Evolutionary conservation across 2,797 vertebrate species (phyloP).

Genomic region (Spea hammondii): DNA sequence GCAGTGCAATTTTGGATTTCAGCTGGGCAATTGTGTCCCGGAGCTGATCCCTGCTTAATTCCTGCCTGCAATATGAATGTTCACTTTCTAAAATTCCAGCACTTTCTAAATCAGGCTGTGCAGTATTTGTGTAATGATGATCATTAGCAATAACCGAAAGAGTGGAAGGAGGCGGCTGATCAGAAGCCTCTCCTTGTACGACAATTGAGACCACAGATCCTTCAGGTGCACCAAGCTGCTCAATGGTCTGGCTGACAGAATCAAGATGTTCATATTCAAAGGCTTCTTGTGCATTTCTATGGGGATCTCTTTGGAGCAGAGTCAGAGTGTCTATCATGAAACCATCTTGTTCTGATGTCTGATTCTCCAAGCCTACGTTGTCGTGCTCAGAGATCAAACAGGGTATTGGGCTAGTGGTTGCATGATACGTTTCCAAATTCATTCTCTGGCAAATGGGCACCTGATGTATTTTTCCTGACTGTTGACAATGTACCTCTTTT

Average conservation of each 20-base stretch:
- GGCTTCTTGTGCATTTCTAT: conserved; percentile 58
- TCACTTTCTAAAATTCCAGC: conserved; percentile 68
- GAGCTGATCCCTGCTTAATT: conserved; percentile 74
- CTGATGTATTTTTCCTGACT: conserved; percentile 49
- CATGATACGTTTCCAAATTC: conserved; percentile 27
- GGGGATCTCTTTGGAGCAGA: conserved; percentile 53
- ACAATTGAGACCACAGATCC: conserved; percentile 69
- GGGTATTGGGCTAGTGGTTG: conserved; percentile 45
- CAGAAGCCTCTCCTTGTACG: conserved; percentile 61
- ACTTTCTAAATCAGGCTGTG: conserved; percentile 55
- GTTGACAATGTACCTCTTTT: conserved; percentile 32
- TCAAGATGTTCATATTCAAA: conserved; percentile 62
- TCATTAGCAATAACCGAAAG: conserved; percentile 56
- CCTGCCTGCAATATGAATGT: conserved; percentile 80
- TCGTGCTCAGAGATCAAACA: conserved; percentile 58
- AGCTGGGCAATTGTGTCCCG: conserved; percentile 80
- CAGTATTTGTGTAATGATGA: conserved; percentile 55
- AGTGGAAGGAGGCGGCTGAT: conserved; percentile 53
- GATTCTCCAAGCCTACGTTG: conserved; percentile 59
- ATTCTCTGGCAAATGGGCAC: conserved; percentile 44
- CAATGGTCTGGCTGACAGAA: conserved; percentile 64
- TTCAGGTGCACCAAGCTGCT: conserved; percentile 61
- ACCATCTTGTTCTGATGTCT: conserved; percentile 41
- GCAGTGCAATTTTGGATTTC: conserved; percentile 76
- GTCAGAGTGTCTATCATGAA: conserved; percentile 46